A percentile compares a stretch with the other conserved stretches of the same genome.
Evolutionary conservation across 2,113 vertebrate species (phyloP).

Genomic region (Suncus etruscus): DNA sequence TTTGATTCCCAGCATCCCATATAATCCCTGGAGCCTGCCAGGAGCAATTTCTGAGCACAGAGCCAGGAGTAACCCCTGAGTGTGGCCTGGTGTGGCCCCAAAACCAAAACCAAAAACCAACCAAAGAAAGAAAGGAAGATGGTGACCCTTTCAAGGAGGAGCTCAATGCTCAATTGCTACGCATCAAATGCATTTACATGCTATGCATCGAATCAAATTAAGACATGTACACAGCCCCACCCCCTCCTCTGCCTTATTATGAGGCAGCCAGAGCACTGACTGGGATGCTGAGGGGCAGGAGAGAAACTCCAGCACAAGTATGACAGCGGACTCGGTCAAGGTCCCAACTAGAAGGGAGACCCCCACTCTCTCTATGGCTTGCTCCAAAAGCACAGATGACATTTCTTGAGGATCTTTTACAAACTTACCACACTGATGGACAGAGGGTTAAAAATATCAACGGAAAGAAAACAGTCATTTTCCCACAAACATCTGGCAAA

Average conservation of each 20-base stretch:
- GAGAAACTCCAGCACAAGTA: background rate
- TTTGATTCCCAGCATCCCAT: too few relatives aligned
- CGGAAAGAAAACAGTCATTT: background rate
- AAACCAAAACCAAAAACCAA: too few relatives aligned
- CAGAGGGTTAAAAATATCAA: conserved; percentile 14
- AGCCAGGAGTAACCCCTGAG: too few relatives aligned
- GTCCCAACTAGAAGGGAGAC: background rate
- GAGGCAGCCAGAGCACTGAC: background rate
- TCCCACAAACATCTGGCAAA: conserved; percentile 31
- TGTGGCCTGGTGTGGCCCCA: too few relatives aligned
- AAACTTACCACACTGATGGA: background rate
- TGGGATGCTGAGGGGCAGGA: background rate
- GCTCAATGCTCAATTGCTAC: background rate
- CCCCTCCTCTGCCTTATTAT: background rate
- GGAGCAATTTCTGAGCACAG: too few relatives aligned
- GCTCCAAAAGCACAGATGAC: accelerated
- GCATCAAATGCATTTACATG: conserved; percentile 13
- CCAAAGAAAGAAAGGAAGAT: too few relatives aligned
- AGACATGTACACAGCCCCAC: background rate
- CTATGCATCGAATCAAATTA: background rate
- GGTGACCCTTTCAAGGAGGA: background rate
- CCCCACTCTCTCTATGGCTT: background rate
- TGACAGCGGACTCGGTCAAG: background rate
- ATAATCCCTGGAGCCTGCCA: too few relatives aligned
- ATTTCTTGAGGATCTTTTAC: background rate